phyloP scores from a whole-genome alignment of 2,113 vertebrate species.

The Rhadina sibilatrix region DNA sequence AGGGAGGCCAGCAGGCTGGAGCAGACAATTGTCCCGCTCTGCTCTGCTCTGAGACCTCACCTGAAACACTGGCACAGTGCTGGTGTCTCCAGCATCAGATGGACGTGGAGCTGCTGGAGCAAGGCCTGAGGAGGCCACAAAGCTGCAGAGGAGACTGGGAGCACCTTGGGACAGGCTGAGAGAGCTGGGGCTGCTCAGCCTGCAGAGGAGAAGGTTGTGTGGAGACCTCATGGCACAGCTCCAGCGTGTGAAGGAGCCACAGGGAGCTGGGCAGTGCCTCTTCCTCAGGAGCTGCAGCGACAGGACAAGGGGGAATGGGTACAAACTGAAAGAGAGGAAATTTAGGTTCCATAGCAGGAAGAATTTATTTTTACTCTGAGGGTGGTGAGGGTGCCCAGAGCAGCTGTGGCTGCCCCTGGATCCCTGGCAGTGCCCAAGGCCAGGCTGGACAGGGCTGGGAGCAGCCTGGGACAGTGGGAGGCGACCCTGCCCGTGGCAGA shows the following conservation, averaged over 20 bases:
- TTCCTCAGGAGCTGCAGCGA: background rate
- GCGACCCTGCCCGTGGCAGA: background rate
- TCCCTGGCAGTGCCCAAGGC: accelerated
- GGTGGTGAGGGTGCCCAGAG: background rate
- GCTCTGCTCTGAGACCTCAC: background rate
- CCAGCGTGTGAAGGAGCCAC: background rate
- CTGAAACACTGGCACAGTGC: accelerated
- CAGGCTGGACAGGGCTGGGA: background rate
- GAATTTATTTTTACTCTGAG: background rate
- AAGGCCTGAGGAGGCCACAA: accelerated
- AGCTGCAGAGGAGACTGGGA: background rate
- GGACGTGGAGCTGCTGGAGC: background rate
- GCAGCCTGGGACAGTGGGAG: accelerated
- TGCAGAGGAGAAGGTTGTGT: background rate
- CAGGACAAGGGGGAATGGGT: background rate
- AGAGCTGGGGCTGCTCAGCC: background rate
- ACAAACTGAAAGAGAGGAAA: background rate
- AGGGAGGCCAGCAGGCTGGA: background rate
- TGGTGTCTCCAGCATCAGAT: background rate
- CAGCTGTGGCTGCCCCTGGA: background rate
- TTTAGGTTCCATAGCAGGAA: background rate
- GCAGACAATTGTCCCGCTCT: accelerated
- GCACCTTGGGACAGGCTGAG: background rate
- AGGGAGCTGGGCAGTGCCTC: background rate
- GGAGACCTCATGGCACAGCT: too few species aligned